Percentiles rank a stretch among this genome's conserved stretches.
phyloP scores from a whole-genome alignment of 2,797 vertebrate genomes.

The Euthynnus affinis region DNA sequence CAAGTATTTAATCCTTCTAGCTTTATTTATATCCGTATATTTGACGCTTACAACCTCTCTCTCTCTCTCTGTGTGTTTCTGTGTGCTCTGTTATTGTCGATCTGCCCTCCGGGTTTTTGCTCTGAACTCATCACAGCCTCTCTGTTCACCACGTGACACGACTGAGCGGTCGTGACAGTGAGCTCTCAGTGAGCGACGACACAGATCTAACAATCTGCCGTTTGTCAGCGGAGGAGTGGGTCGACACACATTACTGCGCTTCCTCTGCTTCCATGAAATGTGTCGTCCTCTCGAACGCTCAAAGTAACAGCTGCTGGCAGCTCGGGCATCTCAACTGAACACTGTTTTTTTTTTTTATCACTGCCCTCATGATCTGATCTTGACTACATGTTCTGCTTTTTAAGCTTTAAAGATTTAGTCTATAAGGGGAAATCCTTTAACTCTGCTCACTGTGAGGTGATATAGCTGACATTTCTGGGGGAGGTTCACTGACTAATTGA shows the following conservation, averaged over 20 bases:
- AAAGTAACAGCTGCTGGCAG: slow-evolving; percentile 26
- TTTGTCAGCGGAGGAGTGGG: slow-evolving; percentile 75
- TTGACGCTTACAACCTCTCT: too few species aligned
- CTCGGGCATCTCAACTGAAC: background rate
- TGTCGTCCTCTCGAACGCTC: slow-evolving; percentile 24
- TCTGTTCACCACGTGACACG: slow-evolving; percentile 62
- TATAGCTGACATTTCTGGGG: background rate
- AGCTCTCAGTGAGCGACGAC: slow-evolving; percentile 56
- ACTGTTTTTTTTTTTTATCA: background rate
- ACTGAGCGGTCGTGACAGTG: slow-evolving; percentile 40
- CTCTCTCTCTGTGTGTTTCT: background rate
- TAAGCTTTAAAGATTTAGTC: background rate
- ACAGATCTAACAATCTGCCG: slow-evolving; percentile 70
- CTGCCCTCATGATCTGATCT: background rate
- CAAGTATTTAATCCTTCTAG: too few species aligned
- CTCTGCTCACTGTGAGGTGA: background rate
- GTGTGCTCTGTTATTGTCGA: slow-evolving; percentile 4
- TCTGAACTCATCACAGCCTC: slow-evolving; percentile 61
- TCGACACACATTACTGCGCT: slow-evolving; percentile 45
- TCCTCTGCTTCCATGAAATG: slow-evolving; percentile 31
- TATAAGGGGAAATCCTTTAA: background rate
- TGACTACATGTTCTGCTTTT: background rate
- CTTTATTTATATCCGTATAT: too few species aligned
- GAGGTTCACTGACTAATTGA: background rate
- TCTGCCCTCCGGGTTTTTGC: slow-evolving; percentile 42